phyloP scores from a whole-genome alignment of 2,113 vertebrate genomes.

The Blennius ocellaris region DNA sequence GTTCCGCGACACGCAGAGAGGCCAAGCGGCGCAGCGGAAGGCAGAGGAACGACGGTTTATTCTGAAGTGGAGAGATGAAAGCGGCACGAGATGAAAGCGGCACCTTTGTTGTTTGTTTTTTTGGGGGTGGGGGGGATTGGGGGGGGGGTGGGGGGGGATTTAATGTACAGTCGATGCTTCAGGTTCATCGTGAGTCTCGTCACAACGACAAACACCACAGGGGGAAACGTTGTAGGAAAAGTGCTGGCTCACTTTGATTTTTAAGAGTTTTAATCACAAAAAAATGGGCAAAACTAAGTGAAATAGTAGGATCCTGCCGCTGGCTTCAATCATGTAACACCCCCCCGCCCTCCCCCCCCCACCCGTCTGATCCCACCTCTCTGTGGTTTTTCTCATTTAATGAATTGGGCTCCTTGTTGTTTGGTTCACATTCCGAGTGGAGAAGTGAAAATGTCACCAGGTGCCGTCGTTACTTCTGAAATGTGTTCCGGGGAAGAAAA shows the following conservation, averaged over 20 bases:
- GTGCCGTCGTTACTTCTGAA: constrained; percentile 3
- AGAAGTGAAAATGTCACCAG: background rate
- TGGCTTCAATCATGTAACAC: too few species aligned
- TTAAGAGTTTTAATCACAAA: constrained; percentile 8
- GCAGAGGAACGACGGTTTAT: constrained; percentile 65
- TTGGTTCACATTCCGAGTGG: background rate
- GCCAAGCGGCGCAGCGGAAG: constrained; percentile 68
- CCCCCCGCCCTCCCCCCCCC: too few species aligned
- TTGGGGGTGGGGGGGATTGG: too few species aligned
- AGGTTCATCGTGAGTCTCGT: constrained; percentile 75
- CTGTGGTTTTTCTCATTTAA: background rate
- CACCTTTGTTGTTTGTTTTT: constrained; percentile 4
- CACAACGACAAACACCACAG: constrained; percentile 54
- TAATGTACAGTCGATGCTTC: constrained; percentile 68
- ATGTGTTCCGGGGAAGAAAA: too few species aligned
- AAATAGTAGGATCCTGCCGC: background rate
- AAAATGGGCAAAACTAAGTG: constrained; percentile 24
- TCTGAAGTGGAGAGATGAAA: constrained; percentile 87
- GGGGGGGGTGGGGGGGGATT: too few species aligned
- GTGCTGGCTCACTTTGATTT: constrained; percentile 97
- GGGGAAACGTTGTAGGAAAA: constrained; percentile 76
- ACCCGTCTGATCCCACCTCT: constrained; percentile 4
- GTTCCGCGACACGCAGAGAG: constrained; percentile 54
- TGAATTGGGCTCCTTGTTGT: background rate
- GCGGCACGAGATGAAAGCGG: constrained; percentile 82